Base-by-base conservation (phyloP, 1,140 invertebrate species). In the Spodoptera frugiperda region DNA sequence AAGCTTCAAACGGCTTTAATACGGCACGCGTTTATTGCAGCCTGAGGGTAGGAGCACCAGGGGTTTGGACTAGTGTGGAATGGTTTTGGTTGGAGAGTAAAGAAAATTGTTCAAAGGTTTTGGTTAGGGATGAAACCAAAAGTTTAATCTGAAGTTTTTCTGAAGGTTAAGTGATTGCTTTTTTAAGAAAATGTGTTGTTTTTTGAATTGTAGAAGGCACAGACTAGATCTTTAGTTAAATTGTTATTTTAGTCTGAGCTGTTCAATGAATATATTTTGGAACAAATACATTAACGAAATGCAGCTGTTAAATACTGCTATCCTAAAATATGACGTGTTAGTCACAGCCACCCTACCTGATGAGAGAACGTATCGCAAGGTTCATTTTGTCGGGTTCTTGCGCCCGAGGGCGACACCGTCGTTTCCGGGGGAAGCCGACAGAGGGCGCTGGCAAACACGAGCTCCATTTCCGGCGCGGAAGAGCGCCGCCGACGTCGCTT, bases 381-480 rank as follows among this genome's bases (percentile, higher is more conserved):
- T 87, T 87, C 86, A 84, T 89, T 87, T 84, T 65, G 72, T 65
- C 82, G 80, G 80, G 77, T 80, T 76, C 81, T 79, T 82, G 80
- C 75, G 81, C 82, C 87, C 82, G 71, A 76, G 78, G 80, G 87
- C 84, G 82, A 82, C 80, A 81, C 72, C 78, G 81, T 84, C 80
- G 80, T 80, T 88, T 89, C 87, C 88, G 84, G 79, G 54, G 78
- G 80, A 82, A 77, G 76, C 81, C 79, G 71, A 77, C 82, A 86
- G 87, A 87, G 87, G 84, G 87, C 83, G 85, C 82, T 78, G 19
- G 78, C 84, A 81, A 87, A 86, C 84, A 85, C 82, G 82, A 84
- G 82, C 85, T 83, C 86, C 87, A 90, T 90, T 90, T 90, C 88
- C 88, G 78, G 85, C 68, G 78, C 81, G 86, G 88, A 88, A 88